Evolutionary conservation across 1,140 invertebrate species (phyloP).

Genomic region (Neodiprion virginianus): DNA sequence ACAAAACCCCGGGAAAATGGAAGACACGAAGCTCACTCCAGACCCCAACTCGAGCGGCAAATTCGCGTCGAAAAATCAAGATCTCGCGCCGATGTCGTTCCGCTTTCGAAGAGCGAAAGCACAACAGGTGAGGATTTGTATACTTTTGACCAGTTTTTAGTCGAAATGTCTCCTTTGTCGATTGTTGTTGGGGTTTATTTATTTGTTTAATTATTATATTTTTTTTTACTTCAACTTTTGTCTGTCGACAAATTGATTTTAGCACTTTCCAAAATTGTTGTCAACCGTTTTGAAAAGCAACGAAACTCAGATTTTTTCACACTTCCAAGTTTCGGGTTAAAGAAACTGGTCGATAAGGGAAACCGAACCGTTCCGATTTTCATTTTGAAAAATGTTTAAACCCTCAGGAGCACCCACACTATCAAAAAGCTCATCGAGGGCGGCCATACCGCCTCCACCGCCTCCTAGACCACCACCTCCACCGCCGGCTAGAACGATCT

Average conservation of each 20-base stretch:
- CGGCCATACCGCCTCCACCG: conserved; percentile 64
- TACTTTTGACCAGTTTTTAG: too few relatives aligned
- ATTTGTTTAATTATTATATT: too few relatives aligned
- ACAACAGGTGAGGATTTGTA: conserved; percentile 47
- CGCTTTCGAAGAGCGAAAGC: conserved; percentile 58
- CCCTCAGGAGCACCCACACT: conserved; percentile 54
- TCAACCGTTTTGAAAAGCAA: too few relatives aligned
- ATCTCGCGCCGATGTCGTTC: conserved; percentile 51
- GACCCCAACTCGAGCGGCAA: conserved; percentile 57
- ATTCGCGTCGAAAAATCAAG: conserved; percentile 54
- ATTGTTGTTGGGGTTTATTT: too few relatives aligned
- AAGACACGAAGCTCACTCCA: conserved; percentile 51
- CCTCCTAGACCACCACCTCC: conserved; percentile 77
- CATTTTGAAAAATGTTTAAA: not conserved
- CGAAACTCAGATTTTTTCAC: too few relatives aligned
- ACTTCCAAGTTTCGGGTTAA: too few relatives aligned
- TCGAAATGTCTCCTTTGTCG: too few relatives aligned
- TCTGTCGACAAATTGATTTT: too few relatives aligned
- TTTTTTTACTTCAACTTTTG: too few relatives aligned
- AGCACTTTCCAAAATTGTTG: too few relatives aligned
- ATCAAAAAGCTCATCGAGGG: conserved; percentile 57
- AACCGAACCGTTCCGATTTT: not conserved
- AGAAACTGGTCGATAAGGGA: too few relatives aligned
- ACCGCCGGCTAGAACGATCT: conserved; percentile 61
- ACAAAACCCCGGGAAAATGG: conserved; percentile 50